phyloP scores from a whole-genome alignment of 2,113 vertebrate genomes.

The Ageneiosus marmoratus region DNA sequence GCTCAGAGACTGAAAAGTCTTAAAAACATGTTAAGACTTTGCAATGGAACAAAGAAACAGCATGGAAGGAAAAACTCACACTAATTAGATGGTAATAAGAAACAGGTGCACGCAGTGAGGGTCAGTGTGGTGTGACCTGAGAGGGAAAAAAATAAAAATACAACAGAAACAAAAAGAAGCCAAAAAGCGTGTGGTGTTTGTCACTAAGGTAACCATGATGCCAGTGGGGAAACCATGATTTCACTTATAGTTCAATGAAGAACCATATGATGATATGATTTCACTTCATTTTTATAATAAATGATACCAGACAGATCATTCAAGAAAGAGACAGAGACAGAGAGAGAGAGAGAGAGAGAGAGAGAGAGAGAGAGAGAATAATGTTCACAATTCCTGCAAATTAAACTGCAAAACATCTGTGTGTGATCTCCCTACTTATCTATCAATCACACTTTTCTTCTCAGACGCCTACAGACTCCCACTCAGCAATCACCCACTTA shows the following conservation, averaged over 20 bases:
- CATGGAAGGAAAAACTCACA: not conserved
- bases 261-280: no score
- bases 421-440: not conserved
- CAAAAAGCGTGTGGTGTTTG: not conserved
- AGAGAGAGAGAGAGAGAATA: not conserved
- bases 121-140: not conserved
- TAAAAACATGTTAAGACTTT: not conserved
- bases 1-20: not conserved
- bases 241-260: not conserved
- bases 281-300: not conserved
- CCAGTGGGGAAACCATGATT: not conserved
- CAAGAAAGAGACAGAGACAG: not conserved
- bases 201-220: not conserved
- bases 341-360: not conserved
- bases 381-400: not conserved
- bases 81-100: not conserved
- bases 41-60: not conserved
- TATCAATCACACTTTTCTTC: not conserved
- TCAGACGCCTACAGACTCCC: slow-evolving; percentile 23
- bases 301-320: not conserved
- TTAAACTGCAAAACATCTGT: slow-evolving; percentile 6
- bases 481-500: not conserved
- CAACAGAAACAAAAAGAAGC: not conserved
- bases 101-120: not conserved
- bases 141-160: not conserved